Percentiles rank a stretch among this genome's conserved stretches.
phyloP scores from a whole-genome alignment of 2,797 vertebrate species.

The Squalus acanthias region DNA sequence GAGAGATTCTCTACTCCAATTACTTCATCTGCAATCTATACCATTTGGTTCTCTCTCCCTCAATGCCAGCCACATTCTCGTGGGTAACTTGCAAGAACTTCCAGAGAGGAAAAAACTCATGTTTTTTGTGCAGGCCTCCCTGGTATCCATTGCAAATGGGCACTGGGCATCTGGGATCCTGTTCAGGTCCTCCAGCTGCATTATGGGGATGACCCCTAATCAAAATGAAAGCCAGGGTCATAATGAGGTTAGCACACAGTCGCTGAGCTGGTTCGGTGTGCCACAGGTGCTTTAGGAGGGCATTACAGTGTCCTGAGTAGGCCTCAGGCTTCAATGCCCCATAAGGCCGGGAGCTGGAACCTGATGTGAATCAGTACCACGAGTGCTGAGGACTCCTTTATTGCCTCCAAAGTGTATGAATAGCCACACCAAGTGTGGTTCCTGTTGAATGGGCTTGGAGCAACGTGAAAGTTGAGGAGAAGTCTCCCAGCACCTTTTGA shows the following conservation, averaged over 20 bases:
- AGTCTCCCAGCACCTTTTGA: neutral
- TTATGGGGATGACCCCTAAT: neutral
- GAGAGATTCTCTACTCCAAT: neutral
- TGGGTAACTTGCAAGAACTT: neutral
- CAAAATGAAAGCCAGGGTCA: neutral
- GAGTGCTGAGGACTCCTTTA: neutral
- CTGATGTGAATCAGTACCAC: neutral
- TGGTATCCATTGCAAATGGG: neutral
- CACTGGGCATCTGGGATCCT: neutral
- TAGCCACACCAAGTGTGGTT: neutral
- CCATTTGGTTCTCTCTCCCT: neutral
- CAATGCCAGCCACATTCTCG: neutral
- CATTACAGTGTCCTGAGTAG: neutral
- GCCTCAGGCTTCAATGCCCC: neutral
- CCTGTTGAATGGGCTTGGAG: neutral
- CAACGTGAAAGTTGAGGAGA: neutral
- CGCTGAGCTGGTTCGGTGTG: neutral
- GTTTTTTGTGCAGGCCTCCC: neutral
- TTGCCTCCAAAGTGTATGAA: no score
- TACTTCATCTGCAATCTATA: neutral
- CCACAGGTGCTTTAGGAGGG: neutral
- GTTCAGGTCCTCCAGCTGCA: neutral
- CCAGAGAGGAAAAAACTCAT: neutral
- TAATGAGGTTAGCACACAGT: neutral
- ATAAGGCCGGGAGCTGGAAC: no score